phyloP scores from a whole-genome alignment of 1,140 invertebrate species.

The Drosophila murphyi region DNA sequence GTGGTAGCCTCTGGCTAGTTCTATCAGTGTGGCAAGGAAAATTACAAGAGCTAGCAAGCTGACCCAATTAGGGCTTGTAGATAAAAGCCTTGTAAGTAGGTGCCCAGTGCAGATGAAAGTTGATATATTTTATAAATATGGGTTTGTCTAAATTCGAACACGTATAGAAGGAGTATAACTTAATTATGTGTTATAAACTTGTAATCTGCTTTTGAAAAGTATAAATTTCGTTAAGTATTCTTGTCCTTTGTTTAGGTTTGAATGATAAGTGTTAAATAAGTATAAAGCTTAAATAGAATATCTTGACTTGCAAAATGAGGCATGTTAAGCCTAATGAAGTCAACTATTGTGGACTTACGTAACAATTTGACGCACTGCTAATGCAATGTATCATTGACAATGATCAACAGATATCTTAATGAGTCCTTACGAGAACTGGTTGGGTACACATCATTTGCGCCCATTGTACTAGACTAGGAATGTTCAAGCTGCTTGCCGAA shows the following conservation, averaged over 20 bases:
- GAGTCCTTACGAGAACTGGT: neutral
- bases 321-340: neutral
- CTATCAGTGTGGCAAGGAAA: neutral
- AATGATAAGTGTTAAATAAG: neutral
- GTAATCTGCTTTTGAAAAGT: no score
- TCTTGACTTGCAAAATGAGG: neutral
- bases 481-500: neutral
- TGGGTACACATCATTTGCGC: neutral
- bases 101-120: no score
- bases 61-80: neutral
- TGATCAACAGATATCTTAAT: neutral
- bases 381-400: neutral
- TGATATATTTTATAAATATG: no score
- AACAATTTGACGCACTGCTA: neutral
- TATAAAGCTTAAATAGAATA: neutral
- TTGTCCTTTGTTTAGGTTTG: neutral
- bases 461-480: neutral
- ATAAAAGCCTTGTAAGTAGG: neutral
- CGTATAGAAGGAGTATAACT: no score
- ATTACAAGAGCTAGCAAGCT: neutral
- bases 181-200: no score
- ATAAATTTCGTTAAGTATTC: no score
- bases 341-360: neutral
- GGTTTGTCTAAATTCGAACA: no score
- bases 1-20: neutral